phyloP scores from a whole-genome alignment of 2,888 invertebrate genomes.

The Hydrotaea cyrtoneurina region DNA sequence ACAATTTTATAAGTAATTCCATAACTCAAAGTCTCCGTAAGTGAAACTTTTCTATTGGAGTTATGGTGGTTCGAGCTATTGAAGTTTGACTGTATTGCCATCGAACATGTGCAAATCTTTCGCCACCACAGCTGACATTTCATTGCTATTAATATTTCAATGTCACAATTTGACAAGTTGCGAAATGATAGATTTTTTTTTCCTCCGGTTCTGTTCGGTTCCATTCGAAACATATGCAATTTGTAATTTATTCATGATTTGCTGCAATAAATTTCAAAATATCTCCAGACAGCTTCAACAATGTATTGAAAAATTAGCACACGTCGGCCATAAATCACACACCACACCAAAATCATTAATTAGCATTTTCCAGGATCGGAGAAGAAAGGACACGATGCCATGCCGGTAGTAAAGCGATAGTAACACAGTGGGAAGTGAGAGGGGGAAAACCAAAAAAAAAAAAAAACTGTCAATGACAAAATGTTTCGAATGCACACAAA shows the following conservation, averaged over 20 bases:
- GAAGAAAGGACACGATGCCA: neutral
- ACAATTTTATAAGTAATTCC: no score
- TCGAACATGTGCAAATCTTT: neutral
- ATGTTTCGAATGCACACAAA: slow-evolving; percentile 21
- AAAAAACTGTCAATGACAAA: slow-evolving; percentile 54
- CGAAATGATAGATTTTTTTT: neutral
- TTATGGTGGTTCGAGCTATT: no score
- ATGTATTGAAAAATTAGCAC: slow-evolving; percentile 62
- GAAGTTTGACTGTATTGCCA: no score
- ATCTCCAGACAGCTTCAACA: slow-evolving; percentile 30
- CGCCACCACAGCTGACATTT: neutral
- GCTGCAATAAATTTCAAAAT: slow-evolving; percentile 30
- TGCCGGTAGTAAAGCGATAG: neutral
- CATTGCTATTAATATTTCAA: slow-evolving; percentile 10
- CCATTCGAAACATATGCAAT: slow-evolving; percentile 25
- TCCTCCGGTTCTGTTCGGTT: no score
- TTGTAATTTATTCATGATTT: slow-evolving; percentile 49
- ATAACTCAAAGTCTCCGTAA: no score
- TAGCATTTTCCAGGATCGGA: slow-evolving; percentile 37
- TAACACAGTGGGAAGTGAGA: neutral
- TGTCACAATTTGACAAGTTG: slow-evolving; percentile 17
- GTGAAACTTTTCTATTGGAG: no score
- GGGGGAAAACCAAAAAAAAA: neutral
- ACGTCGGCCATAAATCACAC: slow-evolving; percentile 62
- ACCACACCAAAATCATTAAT: slow-evolving; percentile 42